Conservation (phyloP, 2,113 vertebrate species). For the Xiphophorus maculatus region DNA sequence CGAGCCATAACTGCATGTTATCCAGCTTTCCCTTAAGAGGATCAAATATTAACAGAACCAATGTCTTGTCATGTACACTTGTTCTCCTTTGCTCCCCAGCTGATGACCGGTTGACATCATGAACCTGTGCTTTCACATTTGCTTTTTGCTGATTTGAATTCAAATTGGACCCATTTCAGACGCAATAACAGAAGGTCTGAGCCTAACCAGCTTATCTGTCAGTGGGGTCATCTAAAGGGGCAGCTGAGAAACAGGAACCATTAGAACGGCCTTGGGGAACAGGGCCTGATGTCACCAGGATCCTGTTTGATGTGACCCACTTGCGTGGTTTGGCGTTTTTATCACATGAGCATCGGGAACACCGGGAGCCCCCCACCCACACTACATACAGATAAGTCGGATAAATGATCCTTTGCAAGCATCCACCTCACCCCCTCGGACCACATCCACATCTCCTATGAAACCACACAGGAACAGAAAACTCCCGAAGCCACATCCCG, state of each 20-base stretch:
- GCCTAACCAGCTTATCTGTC: slow-evolving; percentile 56
- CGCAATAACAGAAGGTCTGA: neutral
- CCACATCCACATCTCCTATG: slow-evolving; percentile 66
- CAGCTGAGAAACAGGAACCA: slow-evolving; percentile 69
- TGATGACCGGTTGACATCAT: slow-evolving; percentile 35
- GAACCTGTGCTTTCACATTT: slow-evolving; percentile 46
- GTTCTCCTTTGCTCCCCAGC: slow-evolving; percentile 38
- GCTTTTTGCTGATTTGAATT: slow-evolving; percentile 49
- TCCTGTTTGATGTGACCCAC: slow-evolving; percentile 71
- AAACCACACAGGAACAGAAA: slow-evolving; percentile 75
- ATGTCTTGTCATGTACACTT: slow-evolving; percentile 49
- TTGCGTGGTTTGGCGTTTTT: slow-evolving; percentile 69
- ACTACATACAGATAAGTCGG: slow-evolving; percentile 77
- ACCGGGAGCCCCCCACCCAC: slow-evolving; percentile 69
- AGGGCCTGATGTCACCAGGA: slow-evolving; percentile 65
- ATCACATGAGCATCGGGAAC: slow-evolving; percentile 72
- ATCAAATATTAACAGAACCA: slow-evolving; percentile 67
- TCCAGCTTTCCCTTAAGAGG: slow-evolving; percentile 49
- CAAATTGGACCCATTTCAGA: slow-evolving; percentile 42
- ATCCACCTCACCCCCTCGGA: slow-evolving; percentile 58
- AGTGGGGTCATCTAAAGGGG: slow-evolving; percentile 67
- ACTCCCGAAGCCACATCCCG: slow-evolving; percentile 76
- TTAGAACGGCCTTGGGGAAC: slow-evolving; percentile 40
- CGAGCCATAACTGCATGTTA: slow-evolving; percentile 37
- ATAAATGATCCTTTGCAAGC: slow-evolving; percentile 66